These are phyloP conservation scores for Sebastes dallii DNA, from an alignment of 2,797 vertebrate genomes.

Conservation along the genomic window DNA sequence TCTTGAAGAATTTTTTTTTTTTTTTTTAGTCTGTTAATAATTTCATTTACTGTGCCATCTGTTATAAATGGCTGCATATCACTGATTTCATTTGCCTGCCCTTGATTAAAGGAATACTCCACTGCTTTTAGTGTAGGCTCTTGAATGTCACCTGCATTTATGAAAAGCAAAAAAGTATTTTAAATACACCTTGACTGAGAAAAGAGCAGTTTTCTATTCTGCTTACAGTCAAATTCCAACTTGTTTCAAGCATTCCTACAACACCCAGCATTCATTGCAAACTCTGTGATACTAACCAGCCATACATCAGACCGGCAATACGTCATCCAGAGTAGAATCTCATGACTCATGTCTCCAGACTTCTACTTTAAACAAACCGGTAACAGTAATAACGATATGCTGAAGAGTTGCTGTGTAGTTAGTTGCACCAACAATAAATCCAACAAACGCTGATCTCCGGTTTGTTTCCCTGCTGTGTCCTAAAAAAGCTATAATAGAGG, in stretches of 20 bases:
- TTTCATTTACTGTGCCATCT: constrained; percentile 61
- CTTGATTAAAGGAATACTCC: constrained; percentile 61
- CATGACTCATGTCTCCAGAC: no score
- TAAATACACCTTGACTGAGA: neutral
- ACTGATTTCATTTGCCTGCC: constrained; percentile 57
- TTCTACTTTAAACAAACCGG: no score
- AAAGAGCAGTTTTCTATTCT: neutral
- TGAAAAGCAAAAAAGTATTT: neutral
- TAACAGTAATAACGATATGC: no score
- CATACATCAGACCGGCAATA: no score
- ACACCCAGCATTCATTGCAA: neutral
- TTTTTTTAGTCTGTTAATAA: neutral
- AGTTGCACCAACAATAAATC: no score
- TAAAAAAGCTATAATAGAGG: no score
- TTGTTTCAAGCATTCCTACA: neutral
- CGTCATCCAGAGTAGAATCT: no score
- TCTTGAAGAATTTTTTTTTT: neutral
- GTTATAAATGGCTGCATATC: constrained; percentile 60
- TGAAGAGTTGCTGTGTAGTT: no score
- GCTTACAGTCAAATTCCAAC: neutral
- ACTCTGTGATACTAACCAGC: neutral
- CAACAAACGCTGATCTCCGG: no score
- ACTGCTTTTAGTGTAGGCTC: constrained; percentile 39
- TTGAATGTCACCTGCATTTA: constrained; percentile 19
- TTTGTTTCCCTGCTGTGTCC: no score